Percentiles rank a stretch among this genome's conserved stretches.
Conservation (phyloP, 2,797 vertebrate species). For the Enteromius trimaculatus region DNA sequence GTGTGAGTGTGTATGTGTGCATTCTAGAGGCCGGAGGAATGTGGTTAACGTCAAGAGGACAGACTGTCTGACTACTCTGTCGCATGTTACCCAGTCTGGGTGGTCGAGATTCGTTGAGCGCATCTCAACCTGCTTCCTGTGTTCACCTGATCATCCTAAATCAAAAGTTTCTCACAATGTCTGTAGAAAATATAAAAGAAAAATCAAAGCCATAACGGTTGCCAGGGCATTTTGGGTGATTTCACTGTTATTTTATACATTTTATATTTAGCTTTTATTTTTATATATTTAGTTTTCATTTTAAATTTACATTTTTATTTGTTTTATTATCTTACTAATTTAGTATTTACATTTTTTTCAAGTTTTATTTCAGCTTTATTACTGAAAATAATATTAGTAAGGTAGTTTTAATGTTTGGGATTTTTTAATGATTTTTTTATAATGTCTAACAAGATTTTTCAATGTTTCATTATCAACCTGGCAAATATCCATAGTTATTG, state of each 20-base stretch:
- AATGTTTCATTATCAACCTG: too few relatives aligned
- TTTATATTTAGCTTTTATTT: not conserved
- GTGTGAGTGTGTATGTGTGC: slow-evolving; percentile 13
- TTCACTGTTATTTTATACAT: not conserved
- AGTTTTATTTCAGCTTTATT: too few relatives aligned
- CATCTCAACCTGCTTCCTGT: slow-evolving; percentile 62
- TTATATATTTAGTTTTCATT: not conserved
- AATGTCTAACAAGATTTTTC: too few relatives aligned
- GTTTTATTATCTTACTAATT: not conserved
- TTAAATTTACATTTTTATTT: not conserved
- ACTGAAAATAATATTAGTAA: too few relatives aligned
- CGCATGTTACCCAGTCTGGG: slow-evolving; percentile 62
- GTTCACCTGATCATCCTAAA: slow-evolving; percentile 54
- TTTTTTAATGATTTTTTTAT: too few relatives aligned
- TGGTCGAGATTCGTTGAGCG: slow-evolving; percentile 65
- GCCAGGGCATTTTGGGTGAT: not conserved
- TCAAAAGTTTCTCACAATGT: slow-evolving; percentile 2
- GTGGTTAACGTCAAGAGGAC: slow-evolving; percentile 66
- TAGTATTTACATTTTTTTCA: too few relatives aligned
- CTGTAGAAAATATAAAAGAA: not conserved
- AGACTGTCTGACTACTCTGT: slow-evolving; percentile 75
- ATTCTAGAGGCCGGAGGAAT: slow-evolving; percentile 67
- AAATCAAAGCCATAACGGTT: not conserved
- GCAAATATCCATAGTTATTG: too few relatives aligned
- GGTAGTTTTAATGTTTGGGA: too few relatives aligned